Base-by-base conservation (phyloP, 2,888 invertebrate genomes). In the Ichneumoninae sp. region DNA sequence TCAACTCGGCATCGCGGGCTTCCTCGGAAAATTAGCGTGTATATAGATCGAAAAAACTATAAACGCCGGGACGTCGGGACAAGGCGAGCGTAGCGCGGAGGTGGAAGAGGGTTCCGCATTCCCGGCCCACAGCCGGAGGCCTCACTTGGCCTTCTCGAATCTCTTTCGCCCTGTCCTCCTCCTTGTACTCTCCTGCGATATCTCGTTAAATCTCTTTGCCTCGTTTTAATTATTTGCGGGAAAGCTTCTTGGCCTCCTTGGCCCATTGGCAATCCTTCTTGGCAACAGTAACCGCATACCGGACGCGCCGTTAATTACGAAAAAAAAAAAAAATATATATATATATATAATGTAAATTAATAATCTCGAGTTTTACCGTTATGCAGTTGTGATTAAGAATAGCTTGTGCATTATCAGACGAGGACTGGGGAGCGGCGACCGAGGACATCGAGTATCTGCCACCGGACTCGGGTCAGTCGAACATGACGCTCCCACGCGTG, bases 341-440 rank as follows among this genome's bases (percentile, higher is more conserved):
- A 47, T 4, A 44, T 16, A 47, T 3, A 10, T 26, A 26, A 57
- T 22, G 22, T 57, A 22, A 57, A 26, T 13, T 8, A 22, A 13
- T 10, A 10, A 26, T 26, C 8, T 13, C 3, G 3, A 26, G 10
- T 78, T 69, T 77, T 66, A 78, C 70, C 76, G 65, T 57, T 60
- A n/a, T 19, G 16, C 50, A 16, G 80, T 30, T 83, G 52, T 71
- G 33, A 52, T 79, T 47, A 16, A 13, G 44, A 47, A 54, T 57
- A 13, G 22, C 33, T 16, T 54, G 16, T 36, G 57, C 54, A n/a
- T 36, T 54, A 36, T 71, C 95, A 97, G 97, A 97, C 94, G 97
- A 97, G 90, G 97, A 97, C 91, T 97, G 97, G 97, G 92, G 93
- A 30, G 92, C 88, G 13, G 86, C 90, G 3, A 87, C 88, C n/a